Evolutionary conservation across 2,888 invertebrate species (phyloP).

Genomic region (Spodoptera exigua): DNA sequence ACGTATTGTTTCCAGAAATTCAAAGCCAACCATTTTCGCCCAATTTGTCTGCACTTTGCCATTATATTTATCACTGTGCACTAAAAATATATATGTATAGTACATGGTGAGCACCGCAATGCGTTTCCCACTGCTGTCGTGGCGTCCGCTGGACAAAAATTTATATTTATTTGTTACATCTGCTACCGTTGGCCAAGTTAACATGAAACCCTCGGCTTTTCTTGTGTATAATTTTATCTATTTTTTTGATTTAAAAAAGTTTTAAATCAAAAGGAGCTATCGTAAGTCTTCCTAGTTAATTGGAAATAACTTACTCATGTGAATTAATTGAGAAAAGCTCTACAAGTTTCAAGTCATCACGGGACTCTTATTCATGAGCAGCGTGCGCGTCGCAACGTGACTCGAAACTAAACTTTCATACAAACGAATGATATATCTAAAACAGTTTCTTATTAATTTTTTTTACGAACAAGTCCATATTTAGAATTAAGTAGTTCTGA

Average conservation of each 20-base stretch:
- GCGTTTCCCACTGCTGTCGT: conserved; percentile 55
- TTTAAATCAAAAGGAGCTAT: no score
- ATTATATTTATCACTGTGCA: conserved; percentile 57
- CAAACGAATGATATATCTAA: no score
- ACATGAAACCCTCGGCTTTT: conserved; percentile 4
- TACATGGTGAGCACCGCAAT: conserved; percentile 51
- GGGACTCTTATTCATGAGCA: no score
- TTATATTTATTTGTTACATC: conserved; percentile 62
- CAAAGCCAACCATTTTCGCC: conserved; percentile 16
- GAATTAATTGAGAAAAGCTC: no score
- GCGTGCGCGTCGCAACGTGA: no score
- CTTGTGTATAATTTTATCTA: conserved; percentile 2
- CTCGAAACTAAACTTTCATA: no score
- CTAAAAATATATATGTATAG: conserved; percentile 54
- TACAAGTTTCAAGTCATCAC: no score
- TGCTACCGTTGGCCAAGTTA: conserved; percentile 39
- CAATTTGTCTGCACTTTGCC: conserved; percentile 46
- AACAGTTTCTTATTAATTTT: no score
- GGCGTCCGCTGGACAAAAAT: conserved; percentile 55
- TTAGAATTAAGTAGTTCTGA: no score
- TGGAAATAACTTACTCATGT: no score
- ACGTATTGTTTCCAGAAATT: conserved; percentile 22
- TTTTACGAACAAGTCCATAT: no score
- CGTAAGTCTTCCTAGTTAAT: no score
- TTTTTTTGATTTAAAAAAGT: background rate